phyloP scores from a whole-genome alignment of 2,113 vertebrate genomes.

The Parotia lawesii region DNA sequence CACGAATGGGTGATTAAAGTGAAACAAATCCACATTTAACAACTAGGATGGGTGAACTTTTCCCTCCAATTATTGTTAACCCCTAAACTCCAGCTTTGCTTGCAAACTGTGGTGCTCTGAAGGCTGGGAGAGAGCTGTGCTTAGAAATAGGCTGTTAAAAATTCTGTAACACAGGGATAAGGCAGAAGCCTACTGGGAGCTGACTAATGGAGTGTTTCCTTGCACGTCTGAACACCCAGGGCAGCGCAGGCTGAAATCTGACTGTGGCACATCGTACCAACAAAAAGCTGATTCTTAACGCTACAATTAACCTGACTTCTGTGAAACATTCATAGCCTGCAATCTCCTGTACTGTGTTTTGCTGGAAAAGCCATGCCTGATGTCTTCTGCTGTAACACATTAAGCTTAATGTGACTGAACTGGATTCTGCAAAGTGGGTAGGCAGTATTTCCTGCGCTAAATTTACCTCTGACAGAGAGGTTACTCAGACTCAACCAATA shows the following conservation, averaged over 20 bases:
- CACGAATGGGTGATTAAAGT: neutral
- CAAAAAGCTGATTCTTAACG: neutral
- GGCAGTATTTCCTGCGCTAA: conserved; percentile 14
- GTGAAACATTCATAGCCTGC: neutral
- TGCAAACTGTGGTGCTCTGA: neutral
- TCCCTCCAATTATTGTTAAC: neutral
- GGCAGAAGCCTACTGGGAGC: neutral
- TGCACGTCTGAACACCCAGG: neutral
- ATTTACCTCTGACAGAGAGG: conserved; percentile 15
- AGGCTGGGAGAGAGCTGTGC: neutral
- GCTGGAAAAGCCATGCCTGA: neutral
- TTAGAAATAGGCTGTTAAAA: neutral
- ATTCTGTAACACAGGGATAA: neutral
- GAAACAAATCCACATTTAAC: neutral
- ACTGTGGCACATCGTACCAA: neutral
- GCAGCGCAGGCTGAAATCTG: neutral
- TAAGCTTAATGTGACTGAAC: neutral
- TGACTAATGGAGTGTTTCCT: neutral
- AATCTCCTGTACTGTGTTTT: neutral
- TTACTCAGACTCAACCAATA: neutral
- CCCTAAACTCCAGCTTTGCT: neutral
- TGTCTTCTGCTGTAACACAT: neutral
- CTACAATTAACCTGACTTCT: neutral
- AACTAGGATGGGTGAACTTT: neutral
- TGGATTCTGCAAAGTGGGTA: neutral